Conservation (phyloP, 2,797 vertebrate species). For the Amniataba percoides region DNA sequence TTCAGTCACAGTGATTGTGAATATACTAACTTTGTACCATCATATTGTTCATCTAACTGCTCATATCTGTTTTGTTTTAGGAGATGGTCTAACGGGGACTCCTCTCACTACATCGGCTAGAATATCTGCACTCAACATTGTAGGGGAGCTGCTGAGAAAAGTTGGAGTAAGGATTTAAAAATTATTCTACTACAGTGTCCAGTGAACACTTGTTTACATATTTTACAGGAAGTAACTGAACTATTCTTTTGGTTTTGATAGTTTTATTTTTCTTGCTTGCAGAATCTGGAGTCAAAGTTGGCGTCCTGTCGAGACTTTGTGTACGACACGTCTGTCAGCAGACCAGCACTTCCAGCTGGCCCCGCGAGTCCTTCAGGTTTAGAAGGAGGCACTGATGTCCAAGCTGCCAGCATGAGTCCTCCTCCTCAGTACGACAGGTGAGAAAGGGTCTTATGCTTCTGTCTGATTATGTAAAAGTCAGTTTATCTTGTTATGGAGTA, state of each 20-base stretch:
- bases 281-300: constrained; percentile 98
- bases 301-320: constrained; percentile 96
- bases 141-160: constrained; percentile 97
- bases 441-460: constrained; percentile 29
- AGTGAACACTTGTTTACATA: not conserved
- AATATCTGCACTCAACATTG: constrained; percentile 97
- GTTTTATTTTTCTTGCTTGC: not conserved
- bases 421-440: constrained; percentile 91
- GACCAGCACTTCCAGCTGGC: constrained; percentile 74
- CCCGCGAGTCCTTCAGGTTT: constrained; percentile 76
- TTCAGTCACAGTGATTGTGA: not conserved
- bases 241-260: not conserved
- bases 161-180: constrained; percentile 90
- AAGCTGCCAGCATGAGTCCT: constrained; percentile 77
- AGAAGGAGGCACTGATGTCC: constrained; percentile 86
- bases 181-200: not conserved
- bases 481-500: too few species aligned
- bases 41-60: not conserved
- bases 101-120: constrained; percentile 95
- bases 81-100: constrained; percentile 88
- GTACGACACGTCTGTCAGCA: constrained; percentile 89
- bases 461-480: not conserved
- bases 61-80: constrained; percentile 63
- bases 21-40: not conserved
- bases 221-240: not conserved